Evolutionary conservation across 2,113 vertebrate genomes (phyloP), one percentile per base, ranked within the genome.

Genomic region (Numenius arquata): DNA sequence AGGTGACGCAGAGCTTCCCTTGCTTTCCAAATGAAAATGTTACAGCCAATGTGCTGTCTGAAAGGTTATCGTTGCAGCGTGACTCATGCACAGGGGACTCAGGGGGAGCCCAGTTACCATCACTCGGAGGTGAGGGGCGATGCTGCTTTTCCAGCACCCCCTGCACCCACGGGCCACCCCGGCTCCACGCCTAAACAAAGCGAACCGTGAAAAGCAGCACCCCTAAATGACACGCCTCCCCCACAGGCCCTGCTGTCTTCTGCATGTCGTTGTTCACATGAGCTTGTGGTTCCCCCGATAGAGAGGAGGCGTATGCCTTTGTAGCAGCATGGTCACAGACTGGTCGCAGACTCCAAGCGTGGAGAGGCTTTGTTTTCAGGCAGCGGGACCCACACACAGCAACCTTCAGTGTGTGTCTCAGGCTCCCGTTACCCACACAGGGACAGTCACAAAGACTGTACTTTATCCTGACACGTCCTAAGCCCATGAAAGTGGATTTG

Each of bases 351-450:
- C 34, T 65, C 30, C 47, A 53, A 36, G 48, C 58, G 23, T 0
- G 6, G 36, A n/a, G 72, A 26, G 71, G 36, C 25, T 65, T 38
- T 21, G n/a, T 32, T 73, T 47, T 25, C 45, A 47, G 90, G 48
- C 75, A 91, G 56, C 12, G 5, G 27, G 45, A 38, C 38, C 4
- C 12, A 1, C 8, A 6, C 2, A 17, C 45, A 89, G 77, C 45
- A 71, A 14, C 56, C 20, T n/a, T 12, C 36, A 47, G 52, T 1
- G 0, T 0, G 0, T 29, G 6, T 53, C 65, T 67, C 4, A 0
- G 45, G 53, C 41, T 76, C 25, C 71, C 1, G 1, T 61, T 32
- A 73, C 20, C 61, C 89, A 36, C 8, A 4, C 43, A 23, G 43
- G 20, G 25, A 8, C 25, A 47, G 50, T 38, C 43, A 38, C 78